Conservation (phyloP, 2,888 invertebrate genomes). For the Apotomis turbidana region DNA sequence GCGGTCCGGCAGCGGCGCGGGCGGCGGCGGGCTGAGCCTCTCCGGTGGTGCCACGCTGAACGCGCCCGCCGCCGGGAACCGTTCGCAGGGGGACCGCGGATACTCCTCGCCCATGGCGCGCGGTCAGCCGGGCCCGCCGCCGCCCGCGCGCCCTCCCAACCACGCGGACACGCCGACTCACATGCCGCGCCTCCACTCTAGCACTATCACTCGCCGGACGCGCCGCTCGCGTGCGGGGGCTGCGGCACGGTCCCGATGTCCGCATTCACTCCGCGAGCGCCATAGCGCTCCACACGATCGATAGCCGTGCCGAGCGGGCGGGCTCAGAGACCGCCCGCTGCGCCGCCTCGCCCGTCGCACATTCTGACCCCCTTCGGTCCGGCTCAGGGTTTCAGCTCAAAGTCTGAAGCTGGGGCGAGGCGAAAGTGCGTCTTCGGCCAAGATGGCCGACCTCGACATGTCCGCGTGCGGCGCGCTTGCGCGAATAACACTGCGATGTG, state of each 20-base stretch:
- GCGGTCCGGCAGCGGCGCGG: conserved; percentile 85
- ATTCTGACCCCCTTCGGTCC: conserved; percentile 59
- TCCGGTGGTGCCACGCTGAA: conserved; percentile 87
- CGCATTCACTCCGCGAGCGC: conserved; percentile 81
- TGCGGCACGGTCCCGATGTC: conserved; percentile 75
- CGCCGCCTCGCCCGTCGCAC: conserved; percentile 67
- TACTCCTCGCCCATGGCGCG: conserved; percentile 83
- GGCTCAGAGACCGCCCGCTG: conserved; percentile 74
- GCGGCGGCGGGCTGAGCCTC: conserved; percentile 85
- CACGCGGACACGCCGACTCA: conserved; percentile 71
- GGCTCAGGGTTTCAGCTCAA: conserved; percentile 64
- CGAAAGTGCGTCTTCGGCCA: conserved; percentile 79
- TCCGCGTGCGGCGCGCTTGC: conserved; percentile 77
- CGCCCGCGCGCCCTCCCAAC: conserved; percentile 77
- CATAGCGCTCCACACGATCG: conserved; percentile 77
- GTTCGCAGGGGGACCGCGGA: conserved; percentile 82
- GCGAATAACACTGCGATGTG: conserved; percentile 73
- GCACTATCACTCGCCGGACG: conserved; percentile 71
- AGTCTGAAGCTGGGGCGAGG: conserved; percentile 79
- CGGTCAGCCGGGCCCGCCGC: conserved; percentile 79
- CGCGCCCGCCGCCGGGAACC: conserved; percentile 82
- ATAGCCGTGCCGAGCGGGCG: conserved; percentile 76
- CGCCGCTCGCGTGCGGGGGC: conserved; percentile 67
- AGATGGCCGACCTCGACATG: conserved; percentile 82
- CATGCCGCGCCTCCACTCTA: conserved; percentile 74